Base-by-base conservation (phyloP, 2,888 invertebrate species). In the Aphelenchoides bicaudatus region DNA sequence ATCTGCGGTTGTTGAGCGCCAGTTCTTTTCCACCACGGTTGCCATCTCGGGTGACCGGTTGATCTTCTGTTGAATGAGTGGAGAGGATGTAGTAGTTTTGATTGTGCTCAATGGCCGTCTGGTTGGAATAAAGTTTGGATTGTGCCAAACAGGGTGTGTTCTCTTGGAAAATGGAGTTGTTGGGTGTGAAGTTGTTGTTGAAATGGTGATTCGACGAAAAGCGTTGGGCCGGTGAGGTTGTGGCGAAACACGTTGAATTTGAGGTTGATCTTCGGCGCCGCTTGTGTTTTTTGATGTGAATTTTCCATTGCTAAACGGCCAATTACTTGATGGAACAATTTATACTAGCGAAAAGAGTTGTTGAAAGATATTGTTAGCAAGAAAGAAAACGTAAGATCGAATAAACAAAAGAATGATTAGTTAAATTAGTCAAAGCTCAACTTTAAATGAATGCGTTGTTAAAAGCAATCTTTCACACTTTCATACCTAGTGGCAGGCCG, bases 121-220 rank as follows among this genome's bases (percentile, higher is more conserved):
- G 23, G 43, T 43, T n/a, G 43, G 21, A 6, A 6, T 21, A 25
- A 43, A 43, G 6, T 43, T 6, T 25, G 43, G 43, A n/a, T 43
- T 19, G 25, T 43, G 43, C 43, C 43, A 43, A n/a, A 43, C 43
- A 25, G 43, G 43, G 16, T 25, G 43, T 6, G 23, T 19, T 6
- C 16, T 6, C 16, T 10, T 25, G 43, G 43, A 43, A 19, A 25
- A 43, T n/a, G n/a, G n/a, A 21, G 43, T n/a, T 25, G 43, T 10
- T 6, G 43, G n/a, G 16, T 43, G 10, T 10, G 23, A 25, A 43
- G 43, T 43, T 6, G 43, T 43, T n/a, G 43, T 43, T 8, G 43
- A 6, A 21, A 43, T 43, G 43, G 43, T 43, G 43, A 43, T 43
- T n/a, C 43, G 10, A 10, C 43, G 43, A n/a, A 43, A 43, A n/a